Percentiles rank a stretch among this genome's conserved stretches.
phyloP scores from a whole-genome alignment of 2,888 invertebrate genomes.

The Aleiodes alternator region DNA sequence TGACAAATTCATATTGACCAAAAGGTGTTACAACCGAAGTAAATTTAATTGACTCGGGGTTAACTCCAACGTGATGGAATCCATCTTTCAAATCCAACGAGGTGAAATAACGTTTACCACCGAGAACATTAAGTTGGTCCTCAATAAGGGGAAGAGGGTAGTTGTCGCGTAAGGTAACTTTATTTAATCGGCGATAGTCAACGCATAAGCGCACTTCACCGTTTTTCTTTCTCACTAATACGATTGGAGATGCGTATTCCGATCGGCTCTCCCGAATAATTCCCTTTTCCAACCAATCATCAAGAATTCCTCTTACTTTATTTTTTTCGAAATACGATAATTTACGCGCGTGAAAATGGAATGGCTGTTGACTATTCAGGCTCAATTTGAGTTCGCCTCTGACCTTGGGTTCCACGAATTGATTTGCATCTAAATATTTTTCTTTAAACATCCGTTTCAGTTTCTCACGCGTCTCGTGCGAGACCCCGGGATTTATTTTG shows the following conservation, averaged over 20 bases:
- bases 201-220: constrained; percentile 39
- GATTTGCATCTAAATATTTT: constrained; percentile 41
- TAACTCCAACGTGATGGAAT: constrained; percentile 50
- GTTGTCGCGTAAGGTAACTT: constrained; percentile 25
- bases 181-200: constrained; percentile 44
- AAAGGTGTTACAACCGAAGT: constrained; percentile 52
- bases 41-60: constrained; percentile 48
- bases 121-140: constrained; percentile 41
- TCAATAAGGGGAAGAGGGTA: constrained; percentile 46
- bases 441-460: constrained; percentile 33
- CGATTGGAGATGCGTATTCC: constrained; percentile 46
- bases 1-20: constrained; percentile 50
- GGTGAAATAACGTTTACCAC: constrained; percentile 45
- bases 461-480: background rate
- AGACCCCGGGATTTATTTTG: constrained; percentile 23
- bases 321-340: constrained; percentile 44
- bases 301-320: constrained; percentile 40
- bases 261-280: constrained; percentile 48
- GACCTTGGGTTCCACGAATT: constrained; percentile 34
- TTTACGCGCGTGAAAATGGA: constrained; percentile 46
- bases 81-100: constrained; percentile 51
- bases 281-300: constrained; percentile 36
- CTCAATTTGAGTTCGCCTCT: constrained; percentile 41
- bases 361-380: constrained; percentile 34
- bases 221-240: constrained; percentile 42